Base-by-base conservation (phyloP, 1,140 invertebrate genomes). In the Agrypnia vestita region DNA sequence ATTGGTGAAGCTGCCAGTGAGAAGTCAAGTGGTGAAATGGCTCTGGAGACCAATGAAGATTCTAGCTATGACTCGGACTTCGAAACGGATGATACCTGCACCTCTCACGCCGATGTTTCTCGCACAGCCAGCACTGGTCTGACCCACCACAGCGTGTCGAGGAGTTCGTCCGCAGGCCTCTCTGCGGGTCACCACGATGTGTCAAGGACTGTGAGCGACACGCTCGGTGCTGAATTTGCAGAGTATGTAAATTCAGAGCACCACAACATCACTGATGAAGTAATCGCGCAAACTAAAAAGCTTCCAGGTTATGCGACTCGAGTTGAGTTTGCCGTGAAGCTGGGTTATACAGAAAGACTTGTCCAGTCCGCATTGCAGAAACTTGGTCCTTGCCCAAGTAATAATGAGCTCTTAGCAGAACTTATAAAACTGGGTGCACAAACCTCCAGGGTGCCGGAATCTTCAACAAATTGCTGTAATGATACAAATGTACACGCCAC, bases 41-140 rank as follows among this genome's bases (percentile, higher is more conserved):
- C 79, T 35, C 17, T 83, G 61, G 91, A 91, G 80, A 91, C 92
- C 7, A 91, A 93, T 84, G 95, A 96, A 85, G 96, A 96, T 86
- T 96, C 95, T 21, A 96, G 95, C 81, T 96, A 97, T 86, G 96
- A 96, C 87, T 96, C 95, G 6, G 95, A 96, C 86, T 95, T 93
- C 84, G 95, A 96, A 67, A 90, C 87, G 13, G 93, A 94, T 62
- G 93, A 94, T 47, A 87, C 89, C 4, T 82, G 88, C 21, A 83
- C 85, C 9, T 83, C 86, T 13, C 85, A 84, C 56, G 82, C 84
- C n/a, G 81, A 85, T 19, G 83, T 88, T 4, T 74, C 80, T 13
- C 72, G 77, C 51, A 77, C 82, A 0, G 19, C 79, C 0, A 79
- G 76, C 51, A 75, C 17, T 76, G 35, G 19, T 62, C 61, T 51